phyloP scores from a whole-genome alignment of 2,113 vertebrate species.

The Lipophrys pholis region DNA sequence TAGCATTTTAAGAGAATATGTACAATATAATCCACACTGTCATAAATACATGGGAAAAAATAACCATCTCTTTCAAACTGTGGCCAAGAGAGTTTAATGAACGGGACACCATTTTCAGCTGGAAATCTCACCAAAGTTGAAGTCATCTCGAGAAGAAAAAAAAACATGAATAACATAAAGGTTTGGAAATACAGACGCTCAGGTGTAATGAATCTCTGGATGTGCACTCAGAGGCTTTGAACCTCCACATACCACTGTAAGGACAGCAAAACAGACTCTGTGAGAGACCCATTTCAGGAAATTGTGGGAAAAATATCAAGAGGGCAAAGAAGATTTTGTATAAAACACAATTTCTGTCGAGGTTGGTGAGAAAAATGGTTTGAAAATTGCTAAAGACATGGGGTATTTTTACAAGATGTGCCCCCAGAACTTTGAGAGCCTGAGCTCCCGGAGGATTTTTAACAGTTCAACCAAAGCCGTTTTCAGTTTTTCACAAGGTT shows the following conservation, averaged over 20 bases:
- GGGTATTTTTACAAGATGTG: neutral
- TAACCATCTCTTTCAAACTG: no score
- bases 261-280: neutral
- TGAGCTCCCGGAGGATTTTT: no score
- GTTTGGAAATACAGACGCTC: neutral
- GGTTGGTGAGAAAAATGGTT: neutral
- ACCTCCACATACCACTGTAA: neutral
- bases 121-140: neutral
- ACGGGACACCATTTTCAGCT: no score
- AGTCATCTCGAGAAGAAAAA: neutral
- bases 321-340: neutral
- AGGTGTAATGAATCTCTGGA: neutral
- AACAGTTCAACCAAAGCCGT: no score
- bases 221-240: constrained; percentile 5
- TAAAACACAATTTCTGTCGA: neutral
- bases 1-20: no score
- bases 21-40: no score
- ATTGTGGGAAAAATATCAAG: neutral
- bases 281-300: constrained; percentile 4
- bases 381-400: neutral
- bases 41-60: no score
- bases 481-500: no score
- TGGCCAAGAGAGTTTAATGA: no score
- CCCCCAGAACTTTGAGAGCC: no score
- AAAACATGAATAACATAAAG: neutral